These are phyloP conservation scores for Bufo bufo DNA, from an alignment of 2,113 vertebrate species.

Conservation along the genomic window DNA sequence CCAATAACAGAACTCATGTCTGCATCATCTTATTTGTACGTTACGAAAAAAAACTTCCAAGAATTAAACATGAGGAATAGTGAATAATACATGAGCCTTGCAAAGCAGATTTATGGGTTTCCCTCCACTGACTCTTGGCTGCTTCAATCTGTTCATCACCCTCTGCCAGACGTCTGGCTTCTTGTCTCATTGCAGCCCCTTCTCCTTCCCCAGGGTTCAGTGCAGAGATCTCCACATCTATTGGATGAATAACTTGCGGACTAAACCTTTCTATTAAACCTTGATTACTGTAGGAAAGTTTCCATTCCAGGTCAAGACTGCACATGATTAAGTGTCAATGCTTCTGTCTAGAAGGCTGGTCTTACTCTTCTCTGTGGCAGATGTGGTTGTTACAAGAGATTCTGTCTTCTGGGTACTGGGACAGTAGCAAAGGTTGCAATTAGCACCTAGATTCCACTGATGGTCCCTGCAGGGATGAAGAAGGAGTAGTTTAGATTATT, in stretches of 20 bases:
- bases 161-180: background rate
- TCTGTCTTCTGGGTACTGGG: too few relatives aligned
- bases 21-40: conserved; percentile 53
- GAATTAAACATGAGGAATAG: conserved; percentile 52
- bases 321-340: background rate
- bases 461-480: too few relatives aligned
- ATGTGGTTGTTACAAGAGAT: background rate
- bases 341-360: background rate
- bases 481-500: too few relatives aligned
- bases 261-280: background rate
- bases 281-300: background rate
- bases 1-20: conserved; percentile 30
- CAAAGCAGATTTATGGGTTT: conserved; percentile 56
- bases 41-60: conserved; percentile 53
- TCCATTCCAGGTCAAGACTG: background rate
- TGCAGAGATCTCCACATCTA: too few relatives aligned
- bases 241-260: too few relatives aligned
- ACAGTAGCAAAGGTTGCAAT: too few relatives aligned
- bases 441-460: too few relatives aligned
- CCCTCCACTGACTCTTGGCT: background rate
- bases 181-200: background rate
- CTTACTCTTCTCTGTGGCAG: background rate
- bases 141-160: background rate
- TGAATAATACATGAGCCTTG: conserved; percentile 48
- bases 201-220: background rate